Percentiles rank a stretch among this genome's conserved stretches.
Evolutionary conservation across 37 sponge, comb jelly and placozoan genomes (phyloP).

Genomic region (Agelas oroides): DNA sequence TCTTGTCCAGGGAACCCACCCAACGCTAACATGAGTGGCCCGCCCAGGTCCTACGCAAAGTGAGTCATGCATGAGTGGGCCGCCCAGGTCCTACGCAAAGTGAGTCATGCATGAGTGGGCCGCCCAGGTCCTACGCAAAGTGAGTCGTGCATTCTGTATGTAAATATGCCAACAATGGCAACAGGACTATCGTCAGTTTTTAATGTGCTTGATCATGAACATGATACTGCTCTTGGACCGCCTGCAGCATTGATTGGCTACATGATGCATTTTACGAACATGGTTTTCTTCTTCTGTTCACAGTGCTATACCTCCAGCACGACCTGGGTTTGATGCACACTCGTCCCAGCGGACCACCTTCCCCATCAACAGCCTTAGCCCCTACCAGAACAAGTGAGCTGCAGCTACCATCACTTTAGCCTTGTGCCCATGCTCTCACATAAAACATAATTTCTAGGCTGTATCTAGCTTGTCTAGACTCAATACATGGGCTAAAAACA

Average conservation of each 20-base stretch:
- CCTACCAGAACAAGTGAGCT: constrained; percentile 87
- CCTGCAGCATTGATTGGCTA: too few relatives aligned
- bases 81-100: constrained; percentile 3
- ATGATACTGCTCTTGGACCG: too few relatives aligned
- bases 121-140: constrained; percentile 3
- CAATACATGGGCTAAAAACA: too few relatives aligned
- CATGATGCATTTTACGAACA: too few relatives aligned
- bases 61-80: background rate
- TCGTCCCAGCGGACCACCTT: constrained; percentile 14
- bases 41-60: constrained; percentile 3
- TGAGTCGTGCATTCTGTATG: background rate
- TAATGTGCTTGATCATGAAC: too few relatives aligned
- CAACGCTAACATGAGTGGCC: background rate
- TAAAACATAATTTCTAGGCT: too few relatives aligned
- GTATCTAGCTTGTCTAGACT: too few relatives aligned
- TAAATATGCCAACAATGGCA: background rate
- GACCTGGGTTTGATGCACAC: constrained; percentile 22
- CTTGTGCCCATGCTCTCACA: background rate
- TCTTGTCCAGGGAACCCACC: too few relatives aligned
- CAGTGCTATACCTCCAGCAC: constrained; percentile 40
- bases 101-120: background rate
- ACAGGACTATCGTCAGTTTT: too few relatives aligned
- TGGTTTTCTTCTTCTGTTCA: too few relatives aligned
- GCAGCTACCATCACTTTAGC: background rate
- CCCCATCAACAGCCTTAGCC: constrained; percentile 87